These are phyloP conservation scores for Nerophis ophidion DNA, from an alignment of 2,113 vertebrate species.

Conservation along the genomic window DNA sequence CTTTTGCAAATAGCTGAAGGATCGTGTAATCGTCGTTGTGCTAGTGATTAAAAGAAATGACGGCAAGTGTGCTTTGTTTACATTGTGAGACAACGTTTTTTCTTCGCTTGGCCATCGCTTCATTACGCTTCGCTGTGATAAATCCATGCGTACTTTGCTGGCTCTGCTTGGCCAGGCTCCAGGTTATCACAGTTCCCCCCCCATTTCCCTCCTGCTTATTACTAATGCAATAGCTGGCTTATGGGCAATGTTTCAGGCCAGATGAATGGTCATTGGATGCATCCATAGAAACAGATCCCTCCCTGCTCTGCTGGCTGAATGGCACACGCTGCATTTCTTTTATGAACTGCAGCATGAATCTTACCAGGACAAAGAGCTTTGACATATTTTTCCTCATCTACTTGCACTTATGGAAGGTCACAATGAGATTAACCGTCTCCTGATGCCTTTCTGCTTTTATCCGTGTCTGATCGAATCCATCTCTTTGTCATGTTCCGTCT, in stretches of 20 bases:
- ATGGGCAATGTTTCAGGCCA: slow-evolving; percentile 24
- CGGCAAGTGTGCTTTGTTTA: background rate
- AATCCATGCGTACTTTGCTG: background rate
- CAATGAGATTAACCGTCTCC: slow-evolving; percentile 21
- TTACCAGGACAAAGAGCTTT: slow-evolving; percentile 15
- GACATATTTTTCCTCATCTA: background rate
- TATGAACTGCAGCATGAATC: slow-evolving; percentile 16
- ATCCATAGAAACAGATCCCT: background rate
- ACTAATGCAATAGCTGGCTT: slow-evolving; percentile 11
- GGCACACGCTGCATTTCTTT: slow-evolving; percentile 4
- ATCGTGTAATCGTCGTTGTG: background rate
- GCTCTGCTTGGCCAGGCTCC: slow-evolving; percentile 9
- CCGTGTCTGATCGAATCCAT: slow-evolving; percentile 13
- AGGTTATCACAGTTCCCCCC: background rate
- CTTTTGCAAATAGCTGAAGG: too few relatives aligned
- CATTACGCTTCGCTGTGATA: slow-evolving; percentile 3
- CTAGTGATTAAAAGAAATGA: background rate
- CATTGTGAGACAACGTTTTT: background rate
- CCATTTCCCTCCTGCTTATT: background rate
- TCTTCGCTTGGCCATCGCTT: background rate
- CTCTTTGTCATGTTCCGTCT: slow-evolving; percentile 18
- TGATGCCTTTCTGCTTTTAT: slow-evolving; percentile 16
- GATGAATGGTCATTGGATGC: slow-evolving; percentile 14
- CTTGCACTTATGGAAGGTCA: slow-evolving; percentile 22
- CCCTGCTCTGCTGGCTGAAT: background rate